phyloP scores from a whole-genome alignment of 2,797 vertebrate species.

The Xenops minutus region DNA sequence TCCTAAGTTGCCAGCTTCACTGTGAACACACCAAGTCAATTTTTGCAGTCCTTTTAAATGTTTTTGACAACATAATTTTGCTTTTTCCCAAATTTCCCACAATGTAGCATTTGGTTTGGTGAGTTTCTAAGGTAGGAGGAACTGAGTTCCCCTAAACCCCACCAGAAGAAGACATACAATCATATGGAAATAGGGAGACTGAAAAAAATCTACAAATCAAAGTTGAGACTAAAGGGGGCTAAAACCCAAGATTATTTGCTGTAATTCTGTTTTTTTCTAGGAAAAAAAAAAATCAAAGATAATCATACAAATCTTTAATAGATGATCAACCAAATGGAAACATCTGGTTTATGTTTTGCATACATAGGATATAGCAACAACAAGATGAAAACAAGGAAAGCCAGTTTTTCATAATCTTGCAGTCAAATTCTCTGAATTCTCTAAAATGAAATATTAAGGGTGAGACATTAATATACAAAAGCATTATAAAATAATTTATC shows the following conservation, averaged over 20 bases:
- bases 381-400: background rate
- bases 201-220: background rate
- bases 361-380: rapidly evolving
- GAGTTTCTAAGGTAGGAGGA: background rate
- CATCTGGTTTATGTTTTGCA: background rate
- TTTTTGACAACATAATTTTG: background rate
- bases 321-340: background rate
- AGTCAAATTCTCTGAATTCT: background rate
- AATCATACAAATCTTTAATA: background rate
- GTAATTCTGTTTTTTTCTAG: background rate
- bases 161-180: background rate
- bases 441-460: background rate
- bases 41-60: background rate
- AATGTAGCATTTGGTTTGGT: background rate
- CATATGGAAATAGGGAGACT: background rate
- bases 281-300: background rate
- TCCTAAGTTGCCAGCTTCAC: background rate
- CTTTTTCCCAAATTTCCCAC: background rate
- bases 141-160: background rate
- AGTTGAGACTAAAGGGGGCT: background rate
- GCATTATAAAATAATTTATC: background rate
- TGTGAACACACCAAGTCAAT: background rate
- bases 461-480: background rate
- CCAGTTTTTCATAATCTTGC: background rate
- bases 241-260: background rate